These are phyloP conservation scores for Leptopilina boulardi DNA, from an alignment of 1,140 invertebrate genomes.

Conservation along the genomic window DNA sequence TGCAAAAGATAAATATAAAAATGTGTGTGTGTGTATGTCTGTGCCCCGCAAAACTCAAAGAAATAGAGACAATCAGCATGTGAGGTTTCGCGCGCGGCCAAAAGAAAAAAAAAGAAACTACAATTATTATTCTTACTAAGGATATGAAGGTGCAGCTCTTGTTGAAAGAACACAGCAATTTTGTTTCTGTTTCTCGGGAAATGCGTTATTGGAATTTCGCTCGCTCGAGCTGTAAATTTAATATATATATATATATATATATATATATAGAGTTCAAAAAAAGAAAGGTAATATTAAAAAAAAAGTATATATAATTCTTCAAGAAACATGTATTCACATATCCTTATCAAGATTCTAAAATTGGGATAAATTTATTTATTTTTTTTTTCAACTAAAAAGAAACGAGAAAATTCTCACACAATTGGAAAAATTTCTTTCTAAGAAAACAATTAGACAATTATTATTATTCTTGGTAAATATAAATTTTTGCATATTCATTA, in stretches of 20 bases:
- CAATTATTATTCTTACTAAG: not conserved
- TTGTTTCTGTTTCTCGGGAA: slow-evolving; percentile 15
- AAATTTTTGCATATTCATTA: too few relatives aligned
- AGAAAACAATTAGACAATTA: too few relatives aligned
- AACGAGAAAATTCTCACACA: too few relatives aligned
- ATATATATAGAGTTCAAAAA: not conserved
- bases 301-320: not conserved
- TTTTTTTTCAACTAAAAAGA: too few relatives aligned
- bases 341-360: not conserved
- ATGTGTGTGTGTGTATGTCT: too few relatives aligned
- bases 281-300: slow-evolving; percentile 1
- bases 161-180: slow-evolving; percentile 21
- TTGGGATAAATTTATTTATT: not conserved
- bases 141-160: slow-evolving; percentile 14
- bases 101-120: slow-evolving; percentile 19
- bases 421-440: too few relatives aligned
- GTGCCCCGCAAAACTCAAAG: slow-evolving; percentile 2
- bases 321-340: slow-evolving; percentile 17
- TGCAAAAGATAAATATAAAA: not conserved
- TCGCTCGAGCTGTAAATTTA: slow-evolving; percentile 22
- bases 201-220: slow-evolving; percentile 25
- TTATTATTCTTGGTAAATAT: too few relatives aligned
- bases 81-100: not conserved
- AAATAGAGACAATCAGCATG: slow-evolving; percentile 26
- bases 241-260: not conserved